phyloP scores from a whole-genome alignment of 2,113 vertebrate genomes.

The Oenanthe melanoleuca region DNA sequence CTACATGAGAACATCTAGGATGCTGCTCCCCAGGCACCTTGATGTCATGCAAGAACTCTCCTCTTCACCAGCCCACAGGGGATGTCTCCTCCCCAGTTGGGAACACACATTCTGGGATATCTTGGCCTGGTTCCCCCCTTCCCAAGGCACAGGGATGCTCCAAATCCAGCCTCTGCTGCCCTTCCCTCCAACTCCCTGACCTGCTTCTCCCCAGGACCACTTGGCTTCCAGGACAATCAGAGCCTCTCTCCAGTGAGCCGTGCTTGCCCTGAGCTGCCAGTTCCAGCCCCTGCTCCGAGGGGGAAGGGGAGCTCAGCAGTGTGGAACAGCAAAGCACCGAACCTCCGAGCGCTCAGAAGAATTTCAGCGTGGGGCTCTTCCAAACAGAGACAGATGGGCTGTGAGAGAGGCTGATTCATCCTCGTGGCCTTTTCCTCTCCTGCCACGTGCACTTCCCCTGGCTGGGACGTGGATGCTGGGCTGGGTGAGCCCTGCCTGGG shows the following conservation, averaged over 20 bases:
- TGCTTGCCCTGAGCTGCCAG: neutral
- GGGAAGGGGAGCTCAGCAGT: neutral
- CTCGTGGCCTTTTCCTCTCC: constrained; percentile 49
- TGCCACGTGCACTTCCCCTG: neutral
- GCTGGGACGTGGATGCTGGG: neutral
- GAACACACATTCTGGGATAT: no score
- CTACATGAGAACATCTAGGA: neutral
- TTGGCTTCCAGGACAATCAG: neutral
- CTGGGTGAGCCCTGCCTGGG: neutral
- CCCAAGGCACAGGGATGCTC: neutral
- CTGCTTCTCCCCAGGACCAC: neutral
- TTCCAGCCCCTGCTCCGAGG: neutral
- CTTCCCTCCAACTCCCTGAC: neutral
- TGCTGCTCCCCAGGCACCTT: neutral
- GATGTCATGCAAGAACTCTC: neutral
- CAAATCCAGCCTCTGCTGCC: fast-evolving
- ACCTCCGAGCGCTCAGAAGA: neutral
- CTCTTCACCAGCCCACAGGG: neutral
- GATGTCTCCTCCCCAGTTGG: neutral
- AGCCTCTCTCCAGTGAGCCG: neutral
- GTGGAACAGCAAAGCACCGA: neutral
- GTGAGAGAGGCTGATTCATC: constrained; percentile 60
- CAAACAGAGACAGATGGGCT: constrained; percentile 57
- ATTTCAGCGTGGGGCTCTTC: constrained; percentile 10
- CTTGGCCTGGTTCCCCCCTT: neutral